Conservation (phyloP, 2,113 vertebrate species). For the Chloropsis hardwickii region DNA sequence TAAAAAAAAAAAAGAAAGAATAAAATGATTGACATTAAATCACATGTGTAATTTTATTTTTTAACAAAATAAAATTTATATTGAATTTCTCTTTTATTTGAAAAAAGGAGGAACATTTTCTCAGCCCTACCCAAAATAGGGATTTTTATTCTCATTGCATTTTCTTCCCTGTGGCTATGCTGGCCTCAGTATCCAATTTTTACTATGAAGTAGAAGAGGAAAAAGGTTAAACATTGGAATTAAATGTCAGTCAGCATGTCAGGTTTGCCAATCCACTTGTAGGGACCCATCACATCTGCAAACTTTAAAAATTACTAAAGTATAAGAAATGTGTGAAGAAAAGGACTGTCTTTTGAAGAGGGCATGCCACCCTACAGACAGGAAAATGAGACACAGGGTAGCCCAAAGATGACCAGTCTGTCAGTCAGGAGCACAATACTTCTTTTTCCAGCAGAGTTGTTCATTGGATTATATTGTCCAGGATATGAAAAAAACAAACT, state of each 20-base stretch:
- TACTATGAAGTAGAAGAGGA: background rate
- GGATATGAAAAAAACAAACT: background rate
- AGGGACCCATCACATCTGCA: background rate
- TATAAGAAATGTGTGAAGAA: background rate
- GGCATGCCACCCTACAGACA: background rate
- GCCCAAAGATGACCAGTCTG: background rate
- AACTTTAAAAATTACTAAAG: background rate
- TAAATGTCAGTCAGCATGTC: background rate
- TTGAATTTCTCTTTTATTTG: background rate
- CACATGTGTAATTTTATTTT: background rate
- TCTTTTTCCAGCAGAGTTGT: background rate
- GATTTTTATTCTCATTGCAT: background rate
- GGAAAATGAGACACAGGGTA: background rate
- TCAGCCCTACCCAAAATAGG: rapidly evolving
- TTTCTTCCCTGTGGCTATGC: background rate
- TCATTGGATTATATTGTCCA: background rate
- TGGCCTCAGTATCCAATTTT: background rate
- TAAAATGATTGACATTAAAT: background rate
- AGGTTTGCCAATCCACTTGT: background rate
- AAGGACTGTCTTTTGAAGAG: background rate
- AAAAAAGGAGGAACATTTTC: background rate
- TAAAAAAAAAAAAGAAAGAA: background rate
- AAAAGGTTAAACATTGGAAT: background rate
- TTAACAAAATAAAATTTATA: background rate
- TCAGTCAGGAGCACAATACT: background rate